phyloP scores from a whole-genome alignment of 1,140 invertebrate species.

The Drosophila grimshawi region DNA sequence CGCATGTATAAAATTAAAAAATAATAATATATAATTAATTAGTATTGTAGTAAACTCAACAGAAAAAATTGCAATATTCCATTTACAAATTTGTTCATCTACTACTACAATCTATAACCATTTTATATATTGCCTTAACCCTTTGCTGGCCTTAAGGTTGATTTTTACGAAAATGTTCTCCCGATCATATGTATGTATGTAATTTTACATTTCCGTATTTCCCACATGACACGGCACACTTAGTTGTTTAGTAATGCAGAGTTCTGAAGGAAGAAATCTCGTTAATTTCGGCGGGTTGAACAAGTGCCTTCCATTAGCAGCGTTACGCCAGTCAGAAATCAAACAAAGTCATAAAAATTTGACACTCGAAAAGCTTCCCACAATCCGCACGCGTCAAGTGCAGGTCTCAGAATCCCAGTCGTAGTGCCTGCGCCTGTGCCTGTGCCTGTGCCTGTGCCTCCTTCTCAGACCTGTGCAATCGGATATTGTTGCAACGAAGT shows the following conservation, averaged over 20 bases:
- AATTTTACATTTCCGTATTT: not conserved
- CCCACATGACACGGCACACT: slow-evolving; percentile 25
- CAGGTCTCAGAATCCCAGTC: not conserved
- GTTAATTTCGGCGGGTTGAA: slow-evolving; percentile 63
- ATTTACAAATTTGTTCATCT: too few relatives aligned
- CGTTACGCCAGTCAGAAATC: slow-evolving; percentile 68
- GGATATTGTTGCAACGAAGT: slow-evolving; percentile 65
- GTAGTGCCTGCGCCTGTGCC: slow-evolving; percentile 8
- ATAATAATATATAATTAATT: too few relatives aligned
- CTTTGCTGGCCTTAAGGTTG: too few relatives aligned
- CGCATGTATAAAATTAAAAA: too few relatives aligned
- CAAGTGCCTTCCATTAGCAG: slow-evolving; percentile 78
- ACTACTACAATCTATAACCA: too few relatives aligned
- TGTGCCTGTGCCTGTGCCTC: slow-evolving; percentile 13
- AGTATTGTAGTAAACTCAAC: too few relatives aligned
- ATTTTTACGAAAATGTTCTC: too few relatives aligned
- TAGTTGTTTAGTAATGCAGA: not conserved
- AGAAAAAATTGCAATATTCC: too few relatives aligned
- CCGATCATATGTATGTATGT: too few relatives aligned
- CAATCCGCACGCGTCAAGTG: slow-evolving; percentile 69
- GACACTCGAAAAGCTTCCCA: slow-evolving; percentile 72
- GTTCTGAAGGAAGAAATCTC: slow-evolving; percentile 43
- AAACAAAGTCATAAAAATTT: slow-evolving; percentile 83
- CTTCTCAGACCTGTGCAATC: slow-evolving; percentile 45
- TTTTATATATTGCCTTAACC: too few relatives aligned